Evolutionary conservation across 2,888 invertebrate species (phyloP).

Genomic region (Trichopoda pennipes): DNA sequence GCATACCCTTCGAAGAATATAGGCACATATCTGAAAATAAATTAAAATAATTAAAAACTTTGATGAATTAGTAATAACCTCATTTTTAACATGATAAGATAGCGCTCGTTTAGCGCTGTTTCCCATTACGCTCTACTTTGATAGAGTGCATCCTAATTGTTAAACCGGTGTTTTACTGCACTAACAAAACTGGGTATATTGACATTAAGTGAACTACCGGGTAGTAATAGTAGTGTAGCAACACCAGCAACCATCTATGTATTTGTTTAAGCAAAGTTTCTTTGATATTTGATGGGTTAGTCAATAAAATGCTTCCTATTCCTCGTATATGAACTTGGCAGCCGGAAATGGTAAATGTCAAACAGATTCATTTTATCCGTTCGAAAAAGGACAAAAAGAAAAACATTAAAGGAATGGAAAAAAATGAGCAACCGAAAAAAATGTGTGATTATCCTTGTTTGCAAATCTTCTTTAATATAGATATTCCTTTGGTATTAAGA

Average conservation of each 20-base stretch:
- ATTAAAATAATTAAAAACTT: too few relatives aligned
- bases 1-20: too few relatives aligned
- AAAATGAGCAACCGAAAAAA: neutral
- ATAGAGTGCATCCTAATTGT: too few relatives aligned
- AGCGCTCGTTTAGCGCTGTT: too few relatives aligned
- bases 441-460: slow-evolving; percentile 56
- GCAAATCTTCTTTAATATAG: slow-evolving; percentile 42
- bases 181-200: too few relatives aligned
- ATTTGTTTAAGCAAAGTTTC: slow-evolving; percentile 4
- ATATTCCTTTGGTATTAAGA: slow-evolving; percentile 49
- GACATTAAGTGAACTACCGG: neutral
- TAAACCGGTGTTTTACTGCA: too few relatives aligned
- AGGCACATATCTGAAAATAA: too few relatives aligned
- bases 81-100: too few relatives aligned
- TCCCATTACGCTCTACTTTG: too few relatives aligned
- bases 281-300: slow-evolving; percentile 46
- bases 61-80: too few relatives aligned
- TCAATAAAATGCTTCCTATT: slow-evolving; percentile 52
- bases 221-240: too few relatives aligned
- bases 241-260: neutral
- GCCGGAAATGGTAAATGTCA: slow-evolving; percentile 68
- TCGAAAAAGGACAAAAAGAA: neutral
- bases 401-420: slow-evolving; percentile 8
- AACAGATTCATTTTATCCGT: slow-evolving; percentile 61
- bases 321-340: slow-evolving; percentile 61